Percentiles rank a stretch among this genome's conserved stretches.
Evolutionary conservation across 2,888 invertebrate genomes (phyloP).

Genomic region (Xylota sylvarum): DNA sequence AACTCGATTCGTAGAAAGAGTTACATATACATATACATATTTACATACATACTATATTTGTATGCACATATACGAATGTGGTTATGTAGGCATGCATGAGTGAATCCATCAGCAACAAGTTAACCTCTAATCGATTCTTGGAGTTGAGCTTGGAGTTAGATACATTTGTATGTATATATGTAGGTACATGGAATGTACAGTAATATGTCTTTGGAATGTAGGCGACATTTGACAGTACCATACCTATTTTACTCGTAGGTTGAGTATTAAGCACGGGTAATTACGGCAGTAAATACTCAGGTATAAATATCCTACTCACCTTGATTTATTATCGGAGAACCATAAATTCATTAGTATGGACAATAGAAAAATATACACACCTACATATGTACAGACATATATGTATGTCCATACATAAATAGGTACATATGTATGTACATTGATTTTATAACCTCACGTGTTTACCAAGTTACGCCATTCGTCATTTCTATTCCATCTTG

Average conservation of each 20-base stretch:
- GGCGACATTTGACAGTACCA: slow-evolving; percentile 6
- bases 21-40: too few relatives aligned
- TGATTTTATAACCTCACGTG: too few relatives aligned
- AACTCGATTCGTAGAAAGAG: too few relatives aligned
- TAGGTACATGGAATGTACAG: too few relatives aligned
- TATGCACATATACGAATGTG: too few relatives aligned
- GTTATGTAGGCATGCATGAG: too few relatives aligned
- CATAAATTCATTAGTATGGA: not conserved
- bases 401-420: not conserved
- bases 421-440: too few relatives aligned
- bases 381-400: not conserved
- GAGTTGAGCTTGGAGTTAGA: not conserved
- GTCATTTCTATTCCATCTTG: too few relatives aligned
- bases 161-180: not conserved
- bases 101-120: not conserved
- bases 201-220: not conserved
- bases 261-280: not conserved
- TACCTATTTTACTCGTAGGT: not conserved
- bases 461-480: too few relatives aligned
- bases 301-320: not conserved
- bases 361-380: not conserved
- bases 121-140: not conserved
- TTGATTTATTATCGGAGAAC: not conserved
- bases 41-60: too few relatives aligned
- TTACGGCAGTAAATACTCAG: not conserved